phyloP scores from a whole-genome alignment of 2,113 vertebrate species.

The Maccullochella peelii region DNA sequence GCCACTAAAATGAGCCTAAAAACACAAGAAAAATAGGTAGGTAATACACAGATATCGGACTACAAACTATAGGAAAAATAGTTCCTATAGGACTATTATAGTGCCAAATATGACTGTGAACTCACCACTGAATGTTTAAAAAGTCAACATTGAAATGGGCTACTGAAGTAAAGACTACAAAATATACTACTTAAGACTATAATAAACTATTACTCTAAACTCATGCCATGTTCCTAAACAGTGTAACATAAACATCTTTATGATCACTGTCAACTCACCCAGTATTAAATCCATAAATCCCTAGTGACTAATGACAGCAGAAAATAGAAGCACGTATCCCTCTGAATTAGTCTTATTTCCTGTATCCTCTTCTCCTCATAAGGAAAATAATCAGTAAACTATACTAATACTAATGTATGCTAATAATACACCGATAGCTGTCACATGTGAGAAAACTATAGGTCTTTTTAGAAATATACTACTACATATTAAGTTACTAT shows the following conservation, averaged over 20 bases:
- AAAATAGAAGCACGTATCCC: too few relatives aligned
- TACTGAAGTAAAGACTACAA: background rate
- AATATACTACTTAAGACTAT: background rate
- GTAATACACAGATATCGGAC: background rate
- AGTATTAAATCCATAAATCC: background rate
- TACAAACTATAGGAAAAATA: constrained; percentile 1
- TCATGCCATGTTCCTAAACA: background rate
- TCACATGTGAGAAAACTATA: background rate
- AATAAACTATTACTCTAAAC: background rate
- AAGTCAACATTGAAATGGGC: background rate
- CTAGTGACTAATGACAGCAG: too few relatives aligned
- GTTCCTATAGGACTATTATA: background rate
- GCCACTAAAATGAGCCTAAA: background rate
- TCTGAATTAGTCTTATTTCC: constrained; percentile 14
- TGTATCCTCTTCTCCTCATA: constrained; percentile 1
- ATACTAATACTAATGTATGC: background rate
- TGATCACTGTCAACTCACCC: background rate
- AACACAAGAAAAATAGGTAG: background rate
- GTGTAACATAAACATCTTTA: background rate
- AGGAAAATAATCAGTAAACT: background rate
- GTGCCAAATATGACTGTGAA: background rate
- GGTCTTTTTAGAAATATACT: background rate
- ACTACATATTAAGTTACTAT: background rate
- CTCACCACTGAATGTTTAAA: background rate
- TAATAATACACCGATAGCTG: background rate